Evolutionary conservation across 2,797 vertebrate genomes (phyloP), one percentile per base, ranked within the genome.

Genomic region (Pagetopsis macropterus): DNA sequence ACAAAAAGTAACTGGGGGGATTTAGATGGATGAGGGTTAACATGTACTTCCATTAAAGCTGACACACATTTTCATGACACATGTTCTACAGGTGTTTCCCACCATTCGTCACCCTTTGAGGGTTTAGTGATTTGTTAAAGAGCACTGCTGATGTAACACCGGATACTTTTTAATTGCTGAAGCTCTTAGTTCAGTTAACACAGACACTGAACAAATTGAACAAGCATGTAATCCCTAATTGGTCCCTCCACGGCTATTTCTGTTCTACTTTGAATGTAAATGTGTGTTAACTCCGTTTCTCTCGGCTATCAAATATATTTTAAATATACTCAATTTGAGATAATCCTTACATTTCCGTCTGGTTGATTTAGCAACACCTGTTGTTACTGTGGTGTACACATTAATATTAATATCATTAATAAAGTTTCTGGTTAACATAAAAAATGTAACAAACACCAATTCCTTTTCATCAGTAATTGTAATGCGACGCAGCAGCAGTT

Each of bases 211-310:
- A 66, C 46, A 66, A 58, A 62, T 17, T 60, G 33, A 71, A 67
- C 27, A 33, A 62, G 51, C 21, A 61, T 67, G 56, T 40, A 49
- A 6, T 64, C 33, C 45, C 58, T 71, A 67, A 73, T 70, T 65
- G 43, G 54, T 41, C 27, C 43, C 55, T 43, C 14, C 46, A 15
- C 46, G 44, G 51, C 44, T 33, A 40, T 67, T 40, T 64, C 65
- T 69, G 11, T 60, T 55, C 33, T 46, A 33, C 17, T 12, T 33
- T 19, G 3, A 63, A 23, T 48, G 31, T 57, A 14, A 52, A 66
- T 40, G 15, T 64, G 60, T 56, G 37, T 31, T 31, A 49, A n/a
- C 9, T 3, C 5, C 21, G 54, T 27, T 44, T 11, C 5, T 3
- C 3, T 17, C 16, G 16, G 15, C 40, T 76, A 44, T 15, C 7